Base-by-base conservation (phyloP, 2,888 invertebrate genomes). In the Coremacera marginata region DNA sequence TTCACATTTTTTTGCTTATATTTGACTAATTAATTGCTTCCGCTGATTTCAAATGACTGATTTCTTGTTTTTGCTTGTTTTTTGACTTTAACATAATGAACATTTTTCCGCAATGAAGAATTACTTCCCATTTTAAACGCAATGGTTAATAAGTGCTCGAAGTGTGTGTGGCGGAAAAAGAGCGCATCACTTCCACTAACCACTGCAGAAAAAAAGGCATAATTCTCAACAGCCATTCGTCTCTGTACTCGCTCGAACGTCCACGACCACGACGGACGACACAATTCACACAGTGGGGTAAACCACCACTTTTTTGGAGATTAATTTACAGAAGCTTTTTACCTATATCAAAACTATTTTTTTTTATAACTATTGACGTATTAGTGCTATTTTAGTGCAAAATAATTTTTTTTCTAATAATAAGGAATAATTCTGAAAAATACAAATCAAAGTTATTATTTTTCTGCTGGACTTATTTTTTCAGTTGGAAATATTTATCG, bases 81-180 rank as follows among this genome's bases (percentile, higher is more conserved):
- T 51, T 31, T n/a, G 25, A 63, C 51, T 31, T 31, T 34, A 27
- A 34, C 19, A 51, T 68, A 34, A 68, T 31, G 62, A 31, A 65
- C 67, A 67, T 65, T 52, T 22, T 27, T 16, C 25, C 44, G 72
- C 27, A 80, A 78, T 82, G 79, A 82, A 81, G 80, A 82, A 81
- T 83, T 79, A 80, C 82, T 78, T 81, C 82, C 81, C 82, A 82
- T 83, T 82, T 82, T 79, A 80, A 82, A 81, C 81, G 78, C 77
- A 78, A 78, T 81, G 80, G 80, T 81, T 80, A 83, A 83, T 82
- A 82, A 81, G 81, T 81, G 79, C 25, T 16, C 19, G 19, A 25
- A 49, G 34, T 37, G 37, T 8, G 37, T 37, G 37, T 37, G 37
- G 37, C 37, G 44, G 11, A 44, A 44, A 44, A 44, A 11, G 1